These are phyloP conservation scores for Micrastur ruficollis DNA, from an alignment of 2,797 vertebrate genomes.

Conservation along the genomic window DNA sequence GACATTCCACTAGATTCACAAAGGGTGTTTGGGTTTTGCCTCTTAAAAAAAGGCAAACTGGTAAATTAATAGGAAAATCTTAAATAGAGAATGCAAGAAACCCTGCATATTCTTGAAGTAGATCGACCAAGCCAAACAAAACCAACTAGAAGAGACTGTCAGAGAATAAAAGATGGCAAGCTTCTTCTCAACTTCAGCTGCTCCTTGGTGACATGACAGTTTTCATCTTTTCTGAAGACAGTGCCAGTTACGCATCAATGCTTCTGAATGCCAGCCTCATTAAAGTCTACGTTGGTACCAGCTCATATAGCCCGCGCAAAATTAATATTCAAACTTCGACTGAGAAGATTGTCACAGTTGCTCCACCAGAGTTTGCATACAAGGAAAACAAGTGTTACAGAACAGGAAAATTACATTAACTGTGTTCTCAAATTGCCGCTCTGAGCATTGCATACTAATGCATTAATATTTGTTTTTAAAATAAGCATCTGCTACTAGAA, in stretches of 20 bases:
- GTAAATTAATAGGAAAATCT: neutral
- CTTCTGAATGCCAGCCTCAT: neutral
- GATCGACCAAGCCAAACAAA: neutral
- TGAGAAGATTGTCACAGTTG: slow-evolving; percentile 42
- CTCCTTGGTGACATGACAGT: neutral
- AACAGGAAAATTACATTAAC: slow-evolving; percentile 61
- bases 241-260: neutral
- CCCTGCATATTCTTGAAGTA: neutral
- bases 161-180: neutral
- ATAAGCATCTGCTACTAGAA: slow-evolving; percentile 54
- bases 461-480: slow-evolving; percentile 62
- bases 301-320: neutral
- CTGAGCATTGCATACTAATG: slow-evolving; percentile 62
- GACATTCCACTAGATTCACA: neutral
- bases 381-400: slow-evolving; percentile 55
- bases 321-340: slow-evolving; percentile 38
- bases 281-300: neutral
- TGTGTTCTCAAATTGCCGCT: slow-evolving; percentile 50
- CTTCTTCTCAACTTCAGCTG: neutral
- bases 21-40: neutral
- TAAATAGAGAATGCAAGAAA: neutral
- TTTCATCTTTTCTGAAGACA: neutral
- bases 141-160: neutral
- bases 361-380: slow-evolving; percentile 52
- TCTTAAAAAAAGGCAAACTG: neutral